Conservation (phyloP, 2,797 vertebrate genomes). For the Brachymystax lenok region DNA sequence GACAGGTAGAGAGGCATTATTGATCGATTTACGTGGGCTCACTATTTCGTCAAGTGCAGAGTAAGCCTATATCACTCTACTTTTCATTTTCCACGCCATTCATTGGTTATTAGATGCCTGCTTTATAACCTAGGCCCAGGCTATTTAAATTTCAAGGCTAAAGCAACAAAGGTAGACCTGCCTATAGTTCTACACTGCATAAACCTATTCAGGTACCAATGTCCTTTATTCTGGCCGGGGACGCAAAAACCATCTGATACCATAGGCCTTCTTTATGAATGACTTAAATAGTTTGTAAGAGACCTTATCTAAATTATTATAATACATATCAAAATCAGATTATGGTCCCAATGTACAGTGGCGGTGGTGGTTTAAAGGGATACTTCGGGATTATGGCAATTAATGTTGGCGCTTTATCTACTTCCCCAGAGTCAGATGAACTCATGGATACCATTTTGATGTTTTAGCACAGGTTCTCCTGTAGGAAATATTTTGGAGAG, state of each 20-base stretch:
- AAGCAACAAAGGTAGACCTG: not conserved
- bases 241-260: not conserved
- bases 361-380: too few species aligned
- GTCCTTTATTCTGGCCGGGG: too few species aligned
- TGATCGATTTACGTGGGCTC: conserved; percentile 76
- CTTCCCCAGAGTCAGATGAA: too few species aligned
- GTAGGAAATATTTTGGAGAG: not conserved
- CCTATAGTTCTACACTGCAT: not conserved
- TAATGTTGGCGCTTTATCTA: too few species aligned
- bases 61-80: not conserved
- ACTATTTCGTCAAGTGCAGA: conserved; percentile 4
- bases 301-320: too few species aligned
- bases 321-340: not conserved
- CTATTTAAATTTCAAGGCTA: not conserved
- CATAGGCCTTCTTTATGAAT: not conserved
- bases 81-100: not conserved
- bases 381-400: too few species aligned
- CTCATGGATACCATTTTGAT: too few species aligned
- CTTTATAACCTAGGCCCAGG: not conserved
- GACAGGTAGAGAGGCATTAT: conserved; percentile 62
- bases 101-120: not conserved
- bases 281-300: too few species aligned
- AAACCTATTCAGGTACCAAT: too few species aligned
- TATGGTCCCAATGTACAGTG: not conserved
- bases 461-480: not conserved